These are phyloP conservation scores for Himalopsyche phryganea DNA, from an alignment of 1,140 invertebrate genomes.

Conservation along the genomic window DNA sequence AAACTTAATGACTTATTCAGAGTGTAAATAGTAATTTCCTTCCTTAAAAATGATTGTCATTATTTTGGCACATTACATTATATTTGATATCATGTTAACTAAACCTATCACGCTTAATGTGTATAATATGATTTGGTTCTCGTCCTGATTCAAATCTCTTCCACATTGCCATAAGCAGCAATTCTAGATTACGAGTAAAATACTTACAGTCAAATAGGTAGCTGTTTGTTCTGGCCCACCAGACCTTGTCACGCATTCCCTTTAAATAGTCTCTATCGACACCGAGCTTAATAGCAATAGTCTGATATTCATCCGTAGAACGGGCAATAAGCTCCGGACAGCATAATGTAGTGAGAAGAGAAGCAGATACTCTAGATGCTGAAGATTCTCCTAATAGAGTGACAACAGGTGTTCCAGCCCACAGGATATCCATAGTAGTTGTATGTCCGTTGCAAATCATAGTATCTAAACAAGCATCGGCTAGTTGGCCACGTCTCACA, in stretches of 20 bases:
- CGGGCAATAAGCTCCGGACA: slow-evolving; percentile 93
- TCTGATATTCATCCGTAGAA: slow-evolving; percentile 88
- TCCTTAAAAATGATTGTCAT: too few relatives aligned
- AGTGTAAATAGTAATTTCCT: too few relatives aligned
- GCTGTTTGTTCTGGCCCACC: slow-evolving; percentile 76
- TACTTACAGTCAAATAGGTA: slow-evolving; percentile 90
- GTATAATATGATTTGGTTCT: too few relatives aligned
- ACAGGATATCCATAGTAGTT: slow-evolving; percentile 98
- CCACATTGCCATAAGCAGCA: slow-evolving; percentile 88
- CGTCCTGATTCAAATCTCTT: too few relatives aligned
- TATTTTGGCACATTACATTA: too few relatives aligned
- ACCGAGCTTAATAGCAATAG: slow-evolving; percentile 89
- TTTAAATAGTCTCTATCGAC: slow-evolving; percentile 90
- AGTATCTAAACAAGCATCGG: slow-evolving; percentile 97
- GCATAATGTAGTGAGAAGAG: slow-evolving; percentile 90
- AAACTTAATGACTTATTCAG: too few relatives aligned
- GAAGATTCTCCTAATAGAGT: slow-evolving; percentile 94
- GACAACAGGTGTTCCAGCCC: slow-evolving; percentile 98
- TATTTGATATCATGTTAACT: too few relatives aligned
- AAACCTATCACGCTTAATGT: too few relatives aligned
- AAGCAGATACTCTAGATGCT: slow-evolving; percentile 96
- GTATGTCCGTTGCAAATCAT: slow-evolving; percentile 99
- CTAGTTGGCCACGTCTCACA: slow-evolving; percentile 92
- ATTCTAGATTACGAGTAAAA: slow-evolving; percentile 89
- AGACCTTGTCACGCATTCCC: slow-evolving; percentile 82